Percentiles rank a stretch among this genome's conserved stretches.
phyloP scores from a whole-genome alignment of 1,140 invertebrate species.

The Drosophila virilis region DNA sequence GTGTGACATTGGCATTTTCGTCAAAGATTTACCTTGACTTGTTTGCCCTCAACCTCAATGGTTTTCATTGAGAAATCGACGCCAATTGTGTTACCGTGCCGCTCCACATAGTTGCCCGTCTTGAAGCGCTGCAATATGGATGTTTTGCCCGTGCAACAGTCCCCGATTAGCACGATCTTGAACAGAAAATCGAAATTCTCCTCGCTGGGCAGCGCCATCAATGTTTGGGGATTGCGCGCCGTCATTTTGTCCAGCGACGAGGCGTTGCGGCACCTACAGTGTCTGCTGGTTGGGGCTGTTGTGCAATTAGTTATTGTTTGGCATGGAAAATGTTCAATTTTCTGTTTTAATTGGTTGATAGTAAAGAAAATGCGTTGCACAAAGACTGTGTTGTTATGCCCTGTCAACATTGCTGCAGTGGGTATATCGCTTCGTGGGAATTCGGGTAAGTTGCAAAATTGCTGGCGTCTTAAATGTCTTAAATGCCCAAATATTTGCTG shows the following conservation, averaged over 20 bases:
- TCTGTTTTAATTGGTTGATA: slow-evolving; percentile 37
- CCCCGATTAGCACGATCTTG: slow-evolving; percentile 91
- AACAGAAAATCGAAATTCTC: slow-evolving; percentile 91
- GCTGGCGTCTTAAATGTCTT: background rate
- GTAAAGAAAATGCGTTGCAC: slow-evolving; percentile 52
- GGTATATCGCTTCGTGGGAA: background rate
- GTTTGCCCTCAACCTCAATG: slow-evolving; percentile 94
- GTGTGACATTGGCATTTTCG: background rate
- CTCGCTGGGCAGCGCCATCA: slow-evolving; percentile 85
- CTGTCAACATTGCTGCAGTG: slow-evolving; percentile 7
- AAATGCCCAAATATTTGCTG: background rate
- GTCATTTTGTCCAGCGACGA: slow-evolving; percentile 80
- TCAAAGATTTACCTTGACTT: slow-evolving; percentile 95
- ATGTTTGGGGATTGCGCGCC: slow-evolving; percentile 85
- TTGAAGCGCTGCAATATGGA: slow-evolving; percentile 96
- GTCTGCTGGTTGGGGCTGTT: slow-evolving; percentile 24
- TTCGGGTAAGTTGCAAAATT: background rate
- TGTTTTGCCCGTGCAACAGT: slow-evolving; percentile 92
- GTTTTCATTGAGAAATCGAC: slow-evolving; percentile 99
- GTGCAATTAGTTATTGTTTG: slow-evolving; percentile 38
- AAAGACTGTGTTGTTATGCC: slow-evolving; percentile 46
- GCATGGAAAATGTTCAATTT: slow-evolving; percentile 47
- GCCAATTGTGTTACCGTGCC: slow-evolving; percentile 97
- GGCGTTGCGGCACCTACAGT: slow-evolving; percentile 20
- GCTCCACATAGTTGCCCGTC: slow-evolving; percentile 96